Base-by-base conservation (phyloP, 2,888 invertebrate species). In the Sabellastarte sp. region DNA sequence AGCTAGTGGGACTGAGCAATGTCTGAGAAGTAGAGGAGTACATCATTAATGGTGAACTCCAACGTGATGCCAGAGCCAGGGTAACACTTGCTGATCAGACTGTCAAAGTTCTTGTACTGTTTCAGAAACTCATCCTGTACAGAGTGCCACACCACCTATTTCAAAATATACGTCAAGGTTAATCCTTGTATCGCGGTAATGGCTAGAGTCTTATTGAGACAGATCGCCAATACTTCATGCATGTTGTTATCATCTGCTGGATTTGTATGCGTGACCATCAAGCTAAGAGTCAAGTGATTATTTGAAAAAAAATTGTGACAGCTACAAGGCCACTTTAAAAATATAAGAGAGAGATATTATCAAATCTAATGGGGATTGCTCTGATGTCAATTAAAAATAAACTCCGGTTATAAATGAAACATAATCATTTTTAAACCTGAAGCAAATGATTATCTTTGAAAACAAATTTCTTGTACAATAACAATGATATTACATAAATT, bases 101-200 rank as follows among this genome's bases (percentile, higher is more conserved):
- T 92, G 86, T 96, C 94, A 74, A 97, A 89, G 76, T 91, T 89
- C 84, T 93, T 93, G 85, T 97, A 95, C 84, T 98, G 98, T 74
- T 92, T 90, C 76, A 99, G 92, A 85, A 99, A 98, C 87, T 98
- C 97, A 84, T 97, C 95, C 87, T 98, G 97, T 97, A 99, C 97
- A 76, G 95, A 93, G 81, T 95, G 89, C 99, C 99, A 99, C 64
- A 99, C 98, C 59, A 99, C 98, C 89, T 93, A 86, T 4, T 77
- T 77, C 79, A 65, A 65, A 77, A 72, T 32, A 1, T n/a, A 10
- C 24, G 33, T 32, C 3, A 32, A 26, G 50, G 30, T 57, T 32
- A 57, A 30, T 57, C 30, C 26, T 31, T 1, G 5, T 1, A 53
- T 24, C 28, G 1, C 26, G n/a, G n/a, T n/a, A n/a, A n/a, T n/a